Base-by-base conservation (phyloP, 1,140 invertebrate genomes). In the Drosophila suzukii region DNA sequence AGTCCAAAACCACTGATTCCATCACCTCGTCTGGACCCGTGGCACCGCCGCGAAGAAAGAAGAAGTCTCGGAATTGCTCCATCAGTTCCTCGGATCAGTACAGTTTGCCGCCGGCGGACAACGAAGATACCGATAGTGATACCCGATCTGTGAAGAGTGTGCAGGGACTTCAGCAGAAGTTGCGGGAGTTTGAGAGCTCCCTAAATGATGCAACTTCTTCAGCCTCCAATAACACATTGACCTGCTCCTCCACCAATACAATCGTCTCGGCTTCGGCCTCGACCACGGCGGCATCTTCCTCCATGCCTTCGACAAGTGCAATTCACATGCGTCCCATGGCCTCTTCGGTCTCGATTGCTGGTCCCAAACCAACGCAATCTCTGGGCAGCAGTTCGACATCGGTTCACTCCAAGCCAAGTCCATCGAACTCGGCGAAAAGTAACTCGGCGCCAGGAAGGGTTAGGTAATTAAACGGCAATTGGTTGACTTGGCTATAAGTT, bases 41-140 rank as follows among this genome's bases (percentile, higher is more conserved):
- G 43, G 97, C 97, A 39, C 97, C 97, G 51, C 97, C 97, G 6
- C 93, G 97, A 81, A 94, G 95, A 72, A 97, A 96, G 92, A 97
- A 97, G 95, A 96, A 94, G 71, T 95, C 95, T 85, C 80, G 92
- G 17, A 93, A 93, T 66, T 93, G 93, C 49, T 93, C 93, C 32
- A 92, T 91, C 11, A 93, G 93, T 77, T 93, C 93, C 55, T 89
- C 84, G 2, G 89, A 92, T 63, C 79, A 92, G 58, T 85, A 88
- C 59, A 91, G 82, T 15, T 49, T 86, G 53, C 74, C 82, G 2
- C 56, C 79, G 24, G 67, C 54, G 2, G 91, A 92, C 63, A 76
- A 84, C 6, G 84, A 90, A 46, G 91, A 92, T 34, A 91, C 90
- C 0, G 90, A 90, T 24, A 91, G 90, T 38, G 91, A 92, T 55